Evolutionary conservation across 1,140 invertebrate species (phyloP).

Genomic region (Phthorimaea operculella): DNA sequence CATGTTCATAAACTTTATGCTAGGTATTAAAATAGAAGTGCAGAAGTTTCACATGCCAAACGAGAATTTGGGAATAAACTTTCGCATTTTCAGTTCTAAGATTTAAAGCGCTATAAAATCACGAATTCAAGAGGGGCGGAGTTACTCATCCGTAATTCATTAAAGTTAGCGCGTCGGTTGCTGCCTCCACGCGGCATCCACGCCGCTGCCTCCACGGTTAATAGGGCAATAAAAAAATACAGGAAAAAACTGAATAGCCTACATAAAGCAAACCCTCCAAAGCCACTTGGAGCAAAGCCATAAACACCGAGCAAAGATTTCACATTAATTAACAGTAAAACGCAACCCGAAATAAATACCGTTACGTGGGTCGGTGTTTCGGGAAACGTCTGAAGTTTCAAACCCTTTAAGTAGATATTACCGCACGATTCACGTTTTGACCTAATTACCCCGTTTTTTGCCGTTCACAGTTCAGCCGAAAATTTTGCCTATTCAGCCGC

Average conservation of each 20-base stretch:
- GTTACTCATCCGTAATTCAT: conserved; percentile 58
- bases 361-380: background rate
- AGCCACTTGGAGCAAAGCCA: conserved; percentile 14
- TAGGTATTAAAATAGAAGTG: background rate
- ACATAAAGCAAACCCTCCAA: conserved; percentile 21
- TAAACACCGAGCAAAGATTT: conserved; percentile 19
- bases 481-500: conserved; percentile 87
- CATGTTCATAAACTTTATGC: background rate
- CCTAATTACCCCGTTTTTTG: conserved; percentile 1
- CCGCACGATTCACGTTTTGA: background rate
- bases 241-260: conserved; percentile 16
- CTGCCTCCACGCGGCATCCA: conserved; percentile 35
- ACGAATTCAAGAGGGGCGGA: conserved; percentile 38
- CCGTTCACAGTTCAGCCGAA: conserved; percentile 81
- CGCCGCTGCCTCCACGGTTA: conserved; percentile 34
- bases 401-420: background rate
- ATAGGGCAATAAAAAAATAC: conserved; percentile 50
- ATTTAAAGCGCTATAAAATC: conserved; percentile 52
- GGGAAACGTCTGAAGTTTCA: background rate
- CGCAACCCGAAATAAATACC: background rate
- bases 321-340: conserved; percentile 28
- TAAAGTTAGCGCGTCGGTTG: conserved; percentile 40
- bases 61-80: conserved; percentile 25
- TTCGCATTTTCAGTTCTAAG: conserved; percentile 40
- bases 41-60: conserved; percentile 1